These are phyloP conservation scores for Diaphora mendica DNA, from an alignment of 2,888 invertebrate species.

Conservation along the genomic window DNA sequence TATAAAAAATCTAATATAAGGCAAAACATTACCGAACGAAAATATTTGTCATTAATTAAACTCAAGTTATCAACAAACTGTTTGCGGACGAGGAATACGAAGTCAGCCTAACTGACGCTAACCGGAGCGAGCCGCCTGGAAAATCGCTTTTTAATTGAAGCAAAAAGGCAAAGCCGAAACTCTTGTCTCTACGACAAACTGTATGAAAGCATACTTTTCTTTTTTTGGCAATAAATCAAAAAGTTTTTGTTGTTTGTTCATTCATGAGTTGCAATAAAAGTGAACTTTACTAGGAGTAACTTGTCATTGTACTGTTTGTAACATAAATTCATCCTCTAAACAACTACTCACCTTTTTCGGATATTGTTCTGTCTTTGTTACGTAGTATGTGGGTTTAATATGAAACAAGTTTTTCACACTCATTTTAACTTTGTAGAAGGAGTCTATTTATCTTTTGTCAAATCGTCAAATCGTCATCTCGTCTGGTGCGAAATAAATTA, in stretches of 20 bases:
- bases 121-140: neutral
- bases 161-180: constrained; percentile 24
- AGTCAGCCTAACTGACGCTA: neutral
- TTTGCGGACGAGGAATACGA: neutral
- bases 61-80: neutral
- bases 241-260: constrained; percentile 39
- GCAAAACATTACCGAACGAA: neutral
- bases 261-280: constrained; percentile 34
- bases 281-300: constrained; percentile 26
- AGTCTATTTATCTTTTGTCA: neutral
- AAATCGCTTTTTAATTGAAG: constrained; percentile 41
- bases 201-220: constrained; percentile 45
- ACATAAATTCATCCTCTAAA: neutral
- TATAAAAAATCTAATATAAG: neutral
- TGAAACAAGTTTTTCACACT: neutral
- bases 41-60: neutral
- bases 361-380: neutral
- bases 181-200: constrained; percentile 37
- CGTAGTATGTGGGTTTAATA: neutral
- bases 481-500: neutral
- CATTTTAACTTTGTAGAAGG: neutral
- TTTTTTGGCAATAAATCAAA: constrained; percentile 43
- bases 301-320: neutral
- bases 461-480: neutral
- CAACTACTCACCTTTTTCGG: neutral